A percentile compares a stretch with the other conserved stretches of the same genome.
Conservation (phyloP, 2,797 vertebrate genomes). For the Taeniopygia guttata region DNA sequence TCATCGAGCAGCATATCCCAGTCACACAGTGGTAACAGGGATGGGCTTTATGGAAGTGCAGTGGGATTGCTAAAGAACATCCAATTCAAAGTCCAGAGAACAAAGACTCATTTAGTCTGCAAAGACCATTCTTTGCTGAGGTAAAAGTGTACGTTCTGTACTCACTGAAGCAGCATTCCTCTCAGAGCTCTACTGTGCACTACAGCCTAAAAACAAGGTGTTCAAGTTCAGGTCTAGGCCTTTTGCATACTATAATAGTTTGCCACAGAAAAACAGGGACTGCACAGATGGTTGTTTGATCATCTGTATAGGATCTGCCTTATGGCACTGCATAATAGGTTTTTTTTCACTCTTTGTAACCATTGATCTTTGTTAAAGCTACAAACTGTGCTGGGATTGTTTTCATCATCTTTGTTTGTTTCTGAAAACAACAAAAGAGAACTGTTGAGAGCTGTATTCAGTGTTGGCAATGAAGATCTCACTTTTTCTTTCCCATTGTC, state of each 20-base stretch:
- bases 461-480: slow-evolving; percentile 1
- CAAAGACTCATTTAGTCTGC: not conserved
- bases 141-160: not conserved
- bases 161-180: not conserved
- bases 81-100: not conserved
- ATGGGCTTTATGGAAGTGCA: not conserved
- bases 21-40: not conserved
- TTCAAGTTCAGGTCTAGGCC: not conserved
- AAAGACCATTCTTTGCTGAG: not conserved
- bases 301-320: not conserved
- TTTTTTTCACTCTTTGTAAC: not conserved
- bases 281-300: not conserved
- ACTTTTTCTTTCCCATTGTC: slow-evolving; percentile 38
- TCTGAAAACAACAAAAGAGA: slow-evolving; percentile 21
- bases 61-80: not conserved
- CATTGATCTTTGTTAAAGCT: slow-evolving; percentile 31
- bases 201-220: not conserved
- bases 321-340: not conserved
- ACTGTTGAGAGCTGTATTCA: slow-evolving; percentile 38
- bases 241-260: not conserved
- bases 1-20: not conserved
- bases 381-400: slow-evolving; percentile 29
- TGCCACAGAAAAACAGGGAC: not conserved
- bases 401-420: slow-evolving; percentile 54
- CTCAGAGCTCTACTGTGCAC: not conserved